Conservation (phyloP, 2,888 invertebrate species). For the Crioceris asparagi region DNA sequence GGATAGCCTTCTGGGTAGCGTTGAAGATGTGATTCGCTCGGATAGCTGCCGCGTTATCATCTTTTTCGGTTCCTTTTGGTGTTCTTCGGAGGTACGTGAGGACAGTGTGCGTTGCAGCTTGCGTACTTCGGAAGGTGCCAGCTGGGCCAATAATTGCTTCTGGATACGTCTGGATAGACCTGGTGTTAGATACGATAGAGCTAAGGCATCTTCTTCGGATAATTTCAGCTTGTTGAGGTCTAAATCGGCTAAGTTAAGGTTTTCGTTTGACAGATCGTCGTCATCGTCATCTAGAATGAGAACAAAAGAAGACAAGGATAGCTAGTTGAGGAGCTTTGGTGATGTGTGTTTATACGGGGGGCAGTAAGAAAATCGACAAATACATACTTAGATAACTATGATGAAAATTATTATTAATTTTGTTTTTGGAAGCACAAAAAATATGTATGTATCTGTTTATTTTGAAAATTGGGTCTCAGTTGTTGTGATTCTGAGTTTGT, state of each 20-base stretch:
- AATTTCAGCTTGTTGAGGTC: constrained; percentile 58
- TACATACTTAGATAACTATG: too few relatives aligned
- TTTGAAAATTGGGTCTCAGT: too few relatives aligned
- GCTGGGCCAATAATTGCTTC: constrained; percentile 56
- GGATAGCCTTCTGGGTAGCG: constrained; percentile 38
- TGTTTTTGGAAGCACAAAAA: too few relatives aligned
- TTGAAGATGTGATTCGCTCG: constrained; percentile 26
- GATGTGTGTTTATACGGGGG: too few relatives aligned
- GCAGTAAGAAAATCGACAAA: too few relatives aligned
- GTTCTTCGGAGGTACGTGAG: constrained; percentile 32
- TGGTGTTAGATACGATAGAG: constrained; percentile 58
- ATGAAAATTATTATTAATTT: too few relatives aligned
- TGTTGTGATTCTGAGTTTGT: too few relatives aligned
- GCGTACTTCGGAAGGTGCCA: constrained; percentile 59
- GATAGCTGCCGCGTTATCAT: constrained; percentile 21
- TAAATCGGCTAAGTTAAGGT: constrained; percentile 42
- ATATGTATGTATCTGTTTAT: too few relatives aligned
- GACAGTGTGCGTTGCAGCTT: constrained; percentile 56
- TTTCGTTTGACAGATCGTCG: constrained; percentile 30
- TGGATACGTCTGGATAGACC: constrained; percentile 61
- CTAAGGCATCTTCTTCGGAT: constrained; percentile 58
- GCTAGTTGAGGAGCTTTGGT: too few relatives aligned
- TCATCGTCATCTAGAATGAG: too few relatives aligned
- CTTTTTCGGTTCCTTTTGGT: constrained; percentile 11
- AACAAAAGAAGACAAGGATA: too few relatives aligned